Evolutionary conservation across 2,888 invertebrate species (phyloP), one percentile per base, ranked within the genome.

Genomic region (Megalurothrips usitatus): DNA sequence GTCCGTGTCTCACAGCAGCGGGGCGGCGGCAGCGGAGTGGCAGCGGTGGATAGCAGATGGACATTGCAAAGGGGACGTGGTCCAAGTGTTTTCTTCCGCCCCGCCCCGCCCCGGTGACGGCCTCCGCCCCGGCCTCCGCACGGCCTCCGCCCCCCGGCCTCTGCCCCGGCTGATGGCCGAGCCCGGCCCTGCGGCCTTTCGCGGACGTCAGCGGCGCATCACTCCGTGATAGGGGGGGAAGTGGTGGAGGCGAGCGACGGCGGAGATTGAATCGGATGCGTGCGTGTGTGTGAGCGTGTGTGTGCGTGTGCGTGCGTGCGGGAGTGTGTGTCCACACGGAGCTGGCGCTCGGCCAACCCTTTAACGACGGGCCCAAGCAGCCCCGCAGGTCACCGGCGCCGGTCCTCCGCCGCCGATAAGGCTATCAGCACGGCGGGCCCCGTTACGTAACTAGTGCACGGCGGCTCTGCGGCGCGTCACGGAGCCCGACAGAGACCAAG

Each of bases 211-310:
- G 58, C 58, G 58, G 14, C 58, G 58, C 58, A 58, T 58, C 58
- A 58, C 58, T 19, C 19, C 58, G 14, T 19, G 58, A 19, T 19
- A 19, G 58, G 58, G 58, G 58, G 17, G 58, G 14, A 58, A 17
- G 58, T 58, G 19, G 58, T 58, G 58, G 6, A 19, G 19, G 52
- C 4, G 52, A 12, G 10, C 52, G 34, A 43, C 34, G 34, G 34
- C 34, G 12, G 68, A 75, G 68, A 75, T 75, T 75, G 68, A 75
- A 75, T 75, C 68, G 68, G 68, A 26, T 26, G 68, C 12, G 68
- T 23, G 68, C 23, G 4, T 23, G 68, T 68, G 68, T 23, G 23
- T 4, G 68, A 10, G 68, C 11, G 68, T 23, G 68, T 23, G 68
- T 11, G 68, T 11, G 23, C 3, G 52, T 17, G 52, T 26, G 68